Conservation (phyloP, 2,113 vertebrate genomes). For the Corvus cornix region DNA sequence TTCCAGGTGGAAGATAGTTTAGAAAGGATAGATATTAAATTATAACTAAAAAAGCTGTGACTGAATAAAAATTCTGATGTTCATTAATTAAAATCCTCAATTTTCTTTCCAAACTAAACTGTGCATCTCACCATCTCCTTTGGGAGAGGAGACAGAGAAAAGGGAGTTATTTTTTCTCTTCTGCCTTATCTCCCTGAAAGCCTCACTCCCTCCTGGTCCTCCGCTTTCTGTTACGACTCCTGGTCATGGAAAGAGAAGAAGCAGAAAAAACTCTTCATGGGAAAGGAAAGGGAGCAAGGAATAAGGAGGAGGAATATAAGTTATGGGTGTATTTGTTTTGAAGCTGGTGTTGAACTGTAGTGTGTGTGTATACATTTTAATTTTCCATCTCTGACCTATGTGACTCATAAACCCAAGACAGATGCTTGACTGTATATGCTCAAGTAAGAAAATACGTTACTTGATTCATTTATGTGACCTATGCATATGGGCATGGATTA, state of each 20-base stretch:
- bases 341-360: not conserved
- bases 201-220: not conserved
- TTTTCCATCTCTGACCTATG: not conserved
- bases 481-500: not conserved
- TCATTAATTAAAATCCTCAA: not conserved
- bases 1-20: not conserved
- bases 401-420: not conserved
- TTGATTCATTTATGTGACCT: not conserved
- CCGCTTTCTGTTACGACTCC: fast-evolving
- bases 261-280: not conserved
- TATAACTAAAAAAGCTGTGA: not conserved
- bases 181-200: not conserved
- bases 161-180: not conserved
- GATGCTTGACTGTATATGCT: not conserved
- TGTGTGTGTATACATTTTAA: not conserved
- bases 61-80: not conserved
- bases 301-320: not conserved
- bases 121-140: not conserved
- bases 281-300: not conserved
- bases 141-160: not conserved
- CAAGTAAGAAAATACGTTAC: not conserved
- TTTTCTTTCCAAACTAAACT: not conserved
- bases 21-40: not conserved
- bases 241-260: not conserved
- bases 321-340: not conserved